phyloP scores from a whole-genome alignment of 2,888 invertebrate genomes.

The Dasysyrphus albostriatus region DNA sequence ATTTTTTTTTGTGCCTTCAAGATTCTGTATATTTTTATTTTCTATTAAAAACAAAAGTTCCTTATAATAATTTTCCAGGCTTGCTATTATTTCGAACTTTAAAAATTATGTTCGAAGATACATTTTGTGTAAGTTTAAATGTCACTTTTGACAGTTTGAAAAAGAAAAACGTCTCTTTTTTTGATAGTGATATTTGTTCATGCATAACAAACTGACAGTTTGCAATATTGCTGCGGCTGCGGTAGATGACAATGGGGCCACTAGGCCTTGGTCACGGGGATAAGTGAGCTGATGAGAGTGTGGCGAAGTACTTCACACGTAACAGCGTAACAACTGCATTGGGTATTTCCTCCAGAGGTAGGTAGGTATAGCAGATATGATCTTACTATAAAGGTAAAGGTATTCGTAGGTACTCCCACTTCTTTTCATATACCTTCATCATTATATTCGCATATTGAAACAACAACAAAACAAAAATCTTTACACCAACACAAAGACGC shows the following conservation, averaged over 20 bases:
- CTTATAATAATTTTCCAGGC: background rate
- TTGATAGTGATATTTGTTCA: slow-evolving; percentile 24
- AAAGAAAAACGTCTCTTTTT: background rate
- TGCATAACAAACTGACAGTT: slow-evolving; percentile 39
- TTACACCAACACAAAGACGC: slow-evolving; percentile 45
- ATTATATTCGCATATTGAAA: slow-evolving; percentile 51
- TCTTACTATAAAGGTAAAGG: slow-evolving; percentile 38
- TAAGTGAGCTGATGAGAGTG: slow-evolving; percentile 8
- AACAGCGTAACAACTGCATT: slow-evolving; percentile 62
- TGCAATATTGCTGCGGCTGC: slow-evolving; percentile 27
- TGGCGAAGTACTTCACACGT: slow-evolving; percentile 29
- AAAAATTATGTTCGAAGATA: background rate
- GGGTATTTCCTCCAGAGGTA: background rate
- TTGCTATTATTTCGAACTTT: background rate
- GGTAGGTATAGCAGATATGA: background rate
- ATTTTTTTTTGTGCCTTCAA: slow-evolving; percentile 1
- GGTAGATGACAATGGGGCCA: slow-evolving; percentile 61
- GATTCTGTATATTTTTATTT: background rate
- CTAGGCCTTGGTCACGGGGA: slow-evolving; percentile 66
- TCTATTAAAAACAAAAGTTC: slow-evolving; percentile 3
- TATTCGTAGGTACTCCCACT: slow-evolving; percentile 51
- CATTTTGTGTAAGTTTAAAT: slow-evolving; percentile 23
- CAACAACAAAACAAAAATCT: slow-evolving; percentile 47
- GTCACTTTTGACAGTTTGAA: slow-evolving; percentile 26
- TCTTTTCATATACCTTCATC: slow-evolving; percentile 37